Evolutionary conservation across 2,797 vertebrate genomes (phyloP).

Genomic region (Diplodus puntazzo): DNA sequence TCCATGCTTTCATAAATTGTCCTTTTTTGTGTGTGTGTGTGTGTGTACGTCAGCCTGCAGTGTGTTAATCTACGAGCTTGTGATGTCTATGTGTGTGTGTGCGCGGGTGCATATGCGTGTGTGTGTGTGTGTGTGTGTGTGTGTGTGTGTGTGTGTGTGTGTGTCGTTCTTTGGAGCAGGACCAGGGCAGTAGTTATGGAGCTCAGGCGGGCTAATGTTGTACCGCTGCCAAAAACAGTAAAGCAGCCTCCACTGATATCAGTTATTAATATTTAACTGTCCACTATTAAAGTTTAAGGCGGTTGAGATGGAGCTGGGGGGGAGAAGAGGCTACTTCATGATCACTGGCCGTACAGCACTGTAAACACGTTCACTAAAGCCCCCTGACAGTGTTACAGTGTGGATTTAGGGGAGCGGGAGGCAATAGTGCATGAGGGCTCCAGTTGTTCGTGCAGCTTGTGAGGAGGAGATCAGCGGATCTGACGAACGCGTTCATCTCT

Average conservation of each 20-base stretch:
- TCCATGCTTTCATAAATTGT: conserved; percentile 4
- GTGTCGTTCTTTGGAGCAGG: conserved; percentile 59
- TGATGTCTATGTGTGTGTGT: neutral
- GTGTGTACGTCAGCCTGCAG: conserved; percentile 7
- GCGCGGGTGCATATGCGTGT: conserved; percentile 4
- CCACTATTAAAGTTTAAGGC: conserved; percentile 85
- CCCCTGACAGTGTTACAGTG: conserved; percentile 75
- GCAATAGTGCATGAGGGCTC: conserved; percentile 52
- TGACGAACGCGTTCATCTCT: conserved; percentile 43
- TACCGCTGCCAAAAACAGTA: conserved; percentile 84
- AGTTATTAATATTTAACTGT: conserved; percentile 89
- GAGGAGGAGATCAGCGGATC: conserved; percentile 18
- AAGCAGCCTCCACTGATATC: conserved; percentile 84
- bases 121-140: conserved; percentile 1
- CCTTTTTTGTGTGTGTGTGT: conserved; percentile 8
- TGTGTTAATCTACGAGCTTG: conserved; percentile 11
- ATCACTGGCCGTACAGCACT: conserved; percentile 69
- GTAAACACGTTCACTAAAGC: conserved; percentile 79
- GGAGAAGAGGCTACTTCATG: conserved; percentile 74
- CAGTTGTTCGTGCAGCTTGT: conserved; percentile 33
- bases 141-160: conserved; percentile 34
- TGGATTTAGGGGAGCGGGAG: conserved; percentile 70
- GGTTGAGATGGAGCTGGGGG: conserved; percentile 74
- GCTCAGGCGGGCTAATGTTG: conserved; percentile 75
- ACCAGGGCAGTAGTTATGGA: conserved; percentile 77